A percentile compares a stretch with the other conserved stretches of the same genome.
phyloP scores from a whole-genome alignment of 2,797 vertebrate species.

The Cichlasoma orientale region DNA sequence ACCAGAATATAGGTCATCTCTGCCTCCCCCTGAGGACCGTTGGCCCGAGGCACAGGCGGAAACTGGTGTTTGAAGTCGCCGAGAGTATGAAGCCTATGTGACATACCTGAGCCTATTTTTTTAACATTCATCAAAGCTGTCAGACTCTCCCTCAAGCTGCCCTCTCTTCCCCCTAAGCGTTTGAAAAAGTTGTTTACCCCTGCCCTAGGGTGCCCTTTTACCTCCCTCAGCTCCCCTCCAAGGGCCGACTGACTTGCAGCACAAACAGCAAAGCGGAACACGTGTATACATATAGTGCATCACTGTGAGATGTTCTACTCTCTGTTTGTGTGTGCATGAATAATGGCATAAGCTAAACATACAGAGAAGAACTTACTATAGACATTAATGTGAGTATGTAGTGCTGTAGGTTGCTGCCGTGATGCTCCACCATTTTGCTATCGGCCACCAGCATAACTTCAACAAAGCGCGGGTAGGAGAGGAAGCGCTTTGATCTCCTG shows the following conservation, averaged over 20 bases:
- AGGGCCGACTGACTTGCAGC: slow-evolving; percentile 21
- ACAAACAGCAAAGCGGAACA: slow-evolving; percentile 27
- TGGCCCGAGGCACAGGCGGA: slow-evolving; percentile 48
- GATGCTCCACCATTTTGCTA: slow-evolving; percentile 97
- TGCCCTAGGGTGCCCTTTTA: slow-evolving; percentile 67
- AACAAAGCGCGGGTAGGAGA: slow-evolving; percentile 97
- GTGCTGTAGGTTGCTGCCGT: slow-evolving; percentile 95
- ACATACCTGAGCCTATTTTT: slow-evolving; percentile 79
- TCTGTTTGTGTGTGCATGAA: neutral
- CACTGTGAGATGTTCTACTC: neutral
- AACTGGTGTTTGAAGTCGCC: slow-evolving; percentile 69
- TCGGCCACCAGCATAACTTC: slow-evolving; percentile 99
- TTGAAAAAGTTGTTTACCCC: slow-evolving; percentile 69
- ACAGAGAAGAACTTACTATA: slow-evolving; percentile 88
- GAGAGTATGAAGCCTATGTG: slow-evolving; percentile 70
- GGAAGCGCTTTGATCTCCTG: slow-evolving; percentile 93
- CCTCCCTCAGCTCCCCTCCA: slow-evolving; percentile 42
- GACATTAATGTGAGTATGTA: slow-evolving; percentile 98
- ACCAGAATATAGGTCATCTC: slow-evolving; percentile 78
- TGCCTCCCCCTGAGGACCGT: slow-evolving; percentile 52
- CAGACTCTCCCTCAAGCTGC: slow-evolving; percentile 68
- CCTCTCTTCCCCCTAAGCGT: slow-evolving; percentile 51
- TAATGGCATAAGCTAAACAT: neutral
- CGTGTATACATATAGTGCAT: slow-evolving; percentile 16
- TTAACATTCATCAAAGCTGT: slow-evolving; percentile 78